phyloP scores from a whole-genome alignment of 2,888 invertebrate species.

The Agrochola circellaris region DNA sequence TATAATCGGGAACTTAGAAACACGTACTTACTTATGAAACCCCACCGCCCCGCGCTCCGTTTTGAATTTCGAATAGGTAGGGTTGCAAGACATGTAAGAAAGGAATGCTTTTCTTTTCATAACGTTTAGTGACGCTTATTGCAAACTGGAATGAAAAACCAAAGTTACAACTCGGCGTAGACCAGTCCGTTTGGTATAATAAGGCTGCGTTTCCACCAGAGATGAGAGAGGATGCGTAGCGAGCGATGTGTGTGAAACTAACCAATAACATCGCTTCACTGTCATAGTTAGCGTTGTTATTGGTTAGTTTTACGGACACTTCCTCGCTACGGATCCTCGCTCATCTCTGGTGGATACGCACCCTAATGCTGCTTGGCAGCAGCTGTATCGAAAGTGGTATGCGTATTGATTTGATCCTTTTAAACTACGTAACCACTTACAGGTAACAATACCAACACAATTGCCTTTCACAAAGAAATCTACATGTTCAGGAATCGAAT shows the following conservation, averaged over 20 bases:
- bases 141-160: not conserved
- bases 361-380: not conserved
- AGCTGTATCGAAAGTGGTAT: not conserved
- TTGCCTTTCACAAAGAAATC: not conserved
- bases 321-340: no score
- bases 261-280: no score
- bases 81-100: slow-evolving; percentile 61
- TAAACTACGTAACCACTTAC: not conserved
- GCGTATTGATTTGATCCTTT: not conserved
- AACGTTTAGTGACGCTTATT: not conserved
- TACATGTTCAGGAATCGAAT: not conserved
- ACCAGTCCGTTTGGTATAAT: no score
- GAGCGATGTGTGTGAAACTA: no score
- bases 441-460: not conserved
- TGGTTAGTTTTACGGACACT: no score
- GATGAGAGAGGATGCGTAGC: no score
- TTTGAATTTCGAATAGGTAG: slow-evolving; percentile 74
- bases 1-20: slow-evolving; percentile 76
- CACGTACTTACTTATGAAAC: slow-evolving; percentile 79
- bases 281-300: no score
- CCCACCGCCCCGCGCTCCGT: slow-evolving; percentile 69
- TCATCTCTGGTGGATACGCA: no score
- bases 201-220: no score
- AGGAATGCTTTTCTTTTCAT: not conserved
- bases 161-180: no score